Evolutionary conservation across 2,797 vertebrate species (phyloP), one percentile per base, ranked within the genome.

Genomic region (Sebastes vulpes): DNA sequence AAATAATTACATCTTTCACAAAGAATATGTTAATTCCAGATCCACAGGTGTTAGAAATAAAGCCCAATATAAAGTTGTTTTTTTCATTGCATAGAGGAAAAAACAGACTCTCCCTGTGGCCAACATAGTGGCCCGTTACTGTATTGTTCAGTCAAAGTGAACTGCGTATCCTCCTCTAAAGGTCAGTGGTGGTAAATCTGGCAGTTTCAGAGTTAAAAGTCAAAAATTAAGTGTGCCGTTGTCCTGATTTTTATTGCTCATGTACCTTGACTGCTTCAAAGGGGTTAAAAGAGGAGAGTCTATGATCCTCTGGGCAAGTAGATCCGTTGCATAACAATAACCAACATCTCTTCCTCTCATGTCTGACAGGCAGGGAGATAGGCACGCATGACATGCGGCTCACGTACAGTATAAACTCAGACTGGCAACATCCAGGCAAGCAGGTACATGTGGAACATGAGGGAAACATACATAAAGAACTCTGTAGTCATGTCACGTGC

Each of bases 341-440:
- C 18, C 31, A 42, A 16, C 38, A 11, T 70, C 28, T 56, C 61
- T 60, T 60, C 58, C 70, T 57, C 9, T 48, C 29, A 5, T 46
- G 72, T 60, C 56, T 58, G 63, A 64, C 66, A 66, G 70, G 12
- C 48, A 52, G 66, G 35, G 42, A 60, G 48, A 29, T 16, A 25
- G n/a, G 57, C 50, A 78, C 77, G 72, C 31, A 29, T 3, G 32
- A 76, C 65, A 72, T 32, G 46, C 3, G 16, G 11, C 80, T 82
- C 46, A 20, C 60, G 59, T 11, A 12, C 52, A 20, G 66, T 46
- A 4, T 59, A 69, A 75, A 61, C 26, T 72, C 53, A 52, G 11
- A 75, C 75, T 79, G 73, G 81, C 63, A 76, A 78, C 83, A 71
- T 70, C 54, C 53, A 72, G 79, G 25, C 88, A 88, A 67, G 89